Evolutionary conservation across 2,113 vertebrate species (phyloP), one percentile per base, ranked within the genome.

Genomic region (Hemiscyllium ocellatum): DNA sequence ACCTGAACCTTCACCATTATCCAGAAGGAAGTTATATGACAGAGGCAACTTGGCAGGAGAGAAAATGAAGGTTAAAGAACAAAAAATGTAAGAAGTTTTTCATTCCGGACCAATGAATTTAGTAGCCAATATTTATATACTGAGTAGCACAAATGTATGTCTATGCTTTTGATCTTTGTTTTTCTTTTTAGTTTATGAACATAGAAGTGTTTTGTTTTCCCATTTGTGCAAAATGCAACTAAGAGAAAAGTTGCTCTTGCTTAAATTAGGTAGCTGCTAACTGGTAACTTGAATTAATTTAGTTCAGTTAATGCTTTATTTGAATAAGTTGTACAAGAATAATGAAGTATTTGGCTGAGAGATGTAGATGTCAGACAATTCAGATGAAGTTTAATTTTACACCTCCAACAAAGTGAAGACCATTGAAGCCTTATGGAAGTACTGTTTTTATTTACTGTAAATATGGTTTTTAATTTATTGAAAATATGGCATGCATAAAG

Each of bases 21-120:
- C 98, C 95, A 98, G 98, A 97, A 99, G 99, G 97, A 99, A 99
- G 98, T 96, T 97, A 52, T 98, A 98, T 97, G 98, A 99, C 96
- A 99, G 98, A 97, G 97, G 96, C 52, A 97, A 97, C 87, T 96
- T 97, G 96, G 96, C 97, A 95, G 87, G 97, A 86, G 98, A 99
- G 96, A 99, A 98, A 97, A 96, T 98, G 97, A 99, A 98, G 97
- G 96, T 97, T 96, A 99, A 99, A 98, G 99, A 99, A 96, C 98
- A 98, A 61, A 99, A 98, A 98, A 98, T 98, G 99, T 99, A 98
- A 99, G 99, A 97, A 96, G 76, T 89, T 96, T 96, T 96, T 96
- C 95, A 96, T 2, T 96, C 89, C 96, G 96, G 96, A 96, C 90
- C 94, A 42, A 94, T 66, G 37, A 72, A 50, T 72, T 69, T 47